Base-by-base conservation (phyloP, 2,888 invertebrate species). In the Eustalomyia histrio region DNA sequence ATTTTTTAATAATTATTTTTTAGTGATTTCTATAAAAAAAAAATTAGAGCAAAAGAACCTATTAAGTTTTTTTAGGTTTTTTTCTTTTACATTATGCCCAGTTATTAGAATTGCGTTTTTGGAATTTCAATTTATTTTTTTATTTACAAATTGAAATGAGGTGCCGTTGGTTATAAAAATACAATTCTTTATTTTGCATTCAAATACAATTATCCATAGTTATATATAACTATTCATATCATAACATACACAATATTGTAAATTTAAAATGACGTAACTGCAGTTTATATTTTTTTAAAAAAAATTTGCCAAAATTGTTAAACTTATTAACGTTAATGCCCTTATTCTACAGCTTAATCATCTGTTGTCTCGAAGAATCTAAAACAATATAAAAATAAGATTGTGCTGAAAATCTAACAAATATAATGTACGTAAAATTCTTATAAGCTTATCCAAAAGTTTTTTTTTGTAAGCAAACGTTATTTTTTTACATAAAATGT, bases 81-180 rank as follows among this genome's bases (percentile, higher is more conserved):
- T 65, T 33, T 29, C 29, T 10, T 47, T 7, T 35, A 16, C 21
- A 65, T 68, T 67, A 33, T 69, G 64, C 76, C 80, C 80, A 76
- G 80, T 81, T 81, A 47, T 47, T 47, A 6, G n/a, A 14, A 47
- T 47, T n/a, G 10, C 12, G n/a, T 39, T 58, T n/a, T 58, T 52
- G 63, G 24, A 58, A 57, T 76, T 69, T 76, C 47, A 69, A 61
- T 68, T 3, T n/a, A n/a, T 9, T 47, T 47, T 3, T 2, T 21
- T 35, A 39, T 75, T 63, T 61, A 63, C 47, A 63, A 57, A 68
- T 69, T 69, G 55, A 78, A 65, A 65, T 78, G 71, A 47, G 76
- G 60, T 72, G 71, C 76, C 76, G 71, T 47, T 53, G 71, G 65
- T 71, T 65, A 76, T 61, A n/a, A 3, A n/a, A 47, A 47, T 47